Evolutionary conservation across 2,113 vertebrate species (phyloP).

Genomic region (Perognathus longimembris): DNA sequence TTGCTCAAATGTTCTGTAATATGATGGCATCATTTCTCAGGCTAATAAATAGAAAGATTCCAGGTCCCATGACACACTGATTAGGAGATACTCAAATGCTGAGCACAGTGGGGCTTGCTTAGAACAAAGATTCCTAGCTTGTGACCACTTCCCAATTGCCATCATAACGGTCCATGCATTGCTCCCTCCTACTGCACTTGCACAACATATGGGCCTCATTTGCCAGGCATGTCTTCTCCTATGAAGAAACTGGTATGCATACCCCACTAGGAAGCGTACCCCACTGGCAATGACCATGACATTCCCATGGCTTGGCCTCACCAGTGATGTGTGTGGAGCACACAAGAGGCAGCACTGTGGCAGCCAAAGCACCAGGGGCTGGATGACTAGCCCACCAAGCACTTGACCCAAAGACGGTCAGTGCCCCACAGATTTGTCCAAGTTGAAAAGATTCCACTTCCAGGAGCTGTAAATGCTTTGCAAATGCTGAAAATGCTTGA

Average conservation of each 20-base stretch:
- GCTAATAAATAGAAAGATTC: background rate
- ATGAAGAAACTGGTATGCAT: background rate
- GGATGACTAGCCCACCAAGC: background rate
- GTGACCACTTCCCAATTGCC: background rate
- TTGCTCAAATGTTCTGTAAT: background rate
- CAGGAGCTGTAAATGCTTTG: background rate
- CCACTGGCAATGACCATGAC: background rate
- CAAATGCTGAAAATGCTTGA: constrained; percentile 11
- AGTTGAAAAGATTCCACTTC: background rate
- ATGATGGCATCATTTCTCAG: background rate
- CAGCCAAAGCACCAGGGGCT: background rate
- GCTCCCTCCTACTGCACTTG: no score
- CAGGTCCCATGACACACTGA: background rate
- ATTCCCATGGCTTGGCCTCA: background rate
- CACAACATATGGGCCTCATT: background rate
- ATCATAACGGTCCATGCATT: no score
- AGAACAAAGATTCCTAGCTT: background rate
- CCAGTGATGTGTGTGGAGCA: background rate
- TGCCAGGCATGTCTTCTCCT: background rate
- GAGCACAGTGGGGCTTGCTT: background rate
- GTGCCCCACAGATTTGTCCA: background rate
- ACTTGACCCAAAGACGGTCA: background rate
- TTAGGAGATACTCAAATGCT: background rate
- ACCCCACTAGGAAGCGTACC: background rate
- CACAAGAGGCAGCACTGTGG: rapidly evolving